Percentiles rank a stretch among this genome's conserved stretches.
These are phyloP conservation scores for Entelurus aequoreus DNA, from an alignment of 2,113 vertebrate species.

Conservation along the genomic window DNA sequence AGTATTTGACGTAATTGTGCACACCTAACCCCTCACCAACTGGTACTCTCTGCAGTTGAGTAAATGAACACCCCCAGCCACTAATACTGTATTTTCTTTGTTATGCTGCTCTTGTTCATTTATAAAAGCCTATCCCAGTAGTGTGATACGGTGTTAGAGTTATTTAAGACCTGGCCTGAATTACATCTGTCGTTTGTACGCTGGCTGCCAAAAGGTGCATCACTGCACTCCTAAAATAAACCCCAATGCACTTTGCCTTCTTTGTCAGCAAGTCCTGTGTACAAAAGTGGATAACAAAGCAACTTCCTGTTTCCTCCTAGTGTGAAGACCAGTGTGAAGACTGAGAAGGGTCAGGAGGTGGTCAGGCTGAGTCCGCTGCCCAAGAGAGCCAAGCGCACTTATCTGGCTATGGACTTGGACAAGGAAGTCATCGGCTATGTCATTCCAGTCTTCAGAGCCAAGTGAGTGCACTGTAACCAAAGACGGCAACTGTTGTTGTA, in stretches of 20 bases:
- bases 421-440: conserved; percentile 81
- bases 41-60: not conserved
- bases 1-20: too few species aligned
- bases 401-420: conserved; percentile 80
- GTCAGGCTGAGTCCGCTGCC: conserved; percentile 78
- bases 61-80: too few species aligned
- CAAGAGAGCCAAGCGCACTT: conserved; percentile 81
- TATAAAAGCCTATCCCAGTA: conserved; percentile 20
- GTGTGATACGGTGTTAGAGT: conserved; percentile 25
- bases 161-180: conserved; percentile 15
- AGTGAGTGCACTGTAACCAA: conserved; percentile 64
- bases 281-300: too few species aligned
- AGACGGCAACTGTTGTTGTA: not conserved
- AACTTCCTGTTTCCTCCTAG: conserved; percentile 55
- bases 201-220: not conserved
- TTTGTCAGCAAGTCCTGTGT: not conserved
- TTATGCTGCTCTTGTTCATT: conserved; percentile 19
- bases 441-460: conserved; percentile 86
- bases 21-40: not conserved
- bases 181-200: conserved; percentile 17
- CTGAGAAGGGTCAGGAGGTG: conserved; percentile 68
- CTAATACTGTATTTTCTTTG: not conserved
- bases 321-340: conserved; percentile 73
- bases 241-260: not conserved
- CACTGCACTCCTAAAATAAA: not conserved